Evolutionary conservation across 2,113 vertebrate species (phyloP), one percentile per base, ranked within the genome.

Genomic region (Gambusia affinis): DNA sequence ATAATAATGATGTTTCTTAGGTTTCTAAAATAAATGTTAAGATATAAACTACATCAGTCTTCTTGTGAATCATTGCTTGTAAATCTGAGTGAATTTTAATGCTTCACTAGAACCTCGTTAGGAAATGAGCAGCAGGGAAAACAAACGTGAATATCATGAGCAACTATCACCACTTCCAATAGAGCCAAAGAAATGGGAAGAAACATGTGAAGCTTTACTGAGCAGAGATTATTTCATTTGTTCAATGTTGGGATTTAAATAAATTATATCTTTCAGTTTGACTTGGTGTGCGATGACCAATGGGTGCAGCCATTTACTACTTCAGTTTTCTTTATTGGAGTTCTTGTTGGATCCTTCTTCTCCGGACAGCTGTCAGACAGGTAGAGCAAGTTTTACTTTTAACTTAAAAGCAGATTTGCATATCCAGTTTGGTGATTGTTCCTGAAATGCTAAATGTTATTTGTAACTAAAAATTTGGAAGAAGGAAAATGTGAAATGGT

Each of bases 361-460:
- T 96, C 96, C 0, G 97, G 97, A 73, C 96, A 95, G 81, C 91
- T 98, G 14, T 96, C 97, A 85, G 97, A 98, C 95, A 96, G 94
- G 97, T 98, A 95, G 19, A 1, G 24, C 14, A 8, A 24, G 24
- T 0, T 6, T 22, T 22, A 0, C 2, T 6, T 54, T 54, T 24
- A 2, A 54, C 17, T 54, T 24, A 54, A 54, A 51, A 22, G 47
- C 15, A 54, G 6, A 19, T 54, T 54, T 54, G 22, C 17, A 19
- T 2, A 54, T 54, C 6, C 17, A 54, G 17, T 54, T 17, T 19
- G 24, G 47, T 54, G 5, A 19, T 54, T 54, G 7, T 54, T 54
- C 6, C 2, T 22, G 22, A 35, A 35, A 35, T 35, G 33, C 12
- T 12, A 39, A 39, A 39, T 12, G 12, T 12, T 39, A 39, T 39